Conservation (phyloP, 2,797 vertebrate species). For the Ceryle rudis region DNA sequence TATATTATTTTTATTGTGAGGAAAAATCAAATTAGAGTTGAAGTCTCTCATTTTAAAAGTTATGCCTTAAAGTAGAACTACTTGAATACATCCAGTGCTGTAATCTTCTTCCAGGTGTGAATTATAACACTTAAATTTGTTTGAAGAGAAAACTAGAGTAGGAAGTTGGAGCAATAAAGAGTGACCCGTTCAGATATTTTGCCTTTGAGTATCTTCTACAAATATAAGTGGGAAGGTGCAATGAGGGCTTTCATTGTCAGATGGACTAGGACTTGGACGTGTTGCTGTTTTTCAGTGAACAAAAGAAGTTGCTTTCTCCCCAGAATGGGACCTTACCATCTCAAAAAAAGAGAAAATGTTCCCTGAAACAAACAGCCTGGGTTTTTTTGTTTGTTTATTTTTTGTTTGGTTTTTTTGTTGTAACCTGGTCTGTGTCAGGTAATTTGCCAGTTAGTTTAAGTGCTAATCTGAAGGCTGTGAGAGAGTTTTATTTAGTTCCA, state of each 20-base stretch:
- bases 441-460: constrained; percentile 72
- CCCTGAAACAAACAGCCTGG: not conserved
- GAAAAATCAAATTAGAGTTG: not conserved
- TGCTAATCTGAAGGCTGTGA: constrained; percentile 62
- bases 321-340: not conserved
- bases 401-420: constrained; percentile 8
- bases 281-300: not conserved
- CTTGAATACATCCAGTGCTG: not conserved
- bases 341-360: not conserved
- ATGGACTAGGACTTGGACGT: not conserved
- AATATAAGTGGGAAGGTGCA: not conserved
- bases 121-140: not conserved
- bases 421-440: constrained; percentile 45
- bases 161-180: not conserved
- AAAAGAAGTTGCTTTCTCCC: not conserved
- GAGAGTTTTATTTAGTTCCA: constrained; percentile 70
- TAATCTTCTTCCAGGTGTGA: not conserved
- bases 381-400: not conserved
- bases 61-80: not conserved
- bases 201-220: not conserved
- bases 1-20: not conserved
- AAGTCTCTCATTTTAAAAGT: not conserved
- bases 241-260: not conserved
- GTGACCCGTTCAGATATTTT: not conserved
- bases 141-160: not conserved